Base-by-base conservation (phyloP, 2,888 invertebrate genomes). In the Calephelis perditalis region DNA sequence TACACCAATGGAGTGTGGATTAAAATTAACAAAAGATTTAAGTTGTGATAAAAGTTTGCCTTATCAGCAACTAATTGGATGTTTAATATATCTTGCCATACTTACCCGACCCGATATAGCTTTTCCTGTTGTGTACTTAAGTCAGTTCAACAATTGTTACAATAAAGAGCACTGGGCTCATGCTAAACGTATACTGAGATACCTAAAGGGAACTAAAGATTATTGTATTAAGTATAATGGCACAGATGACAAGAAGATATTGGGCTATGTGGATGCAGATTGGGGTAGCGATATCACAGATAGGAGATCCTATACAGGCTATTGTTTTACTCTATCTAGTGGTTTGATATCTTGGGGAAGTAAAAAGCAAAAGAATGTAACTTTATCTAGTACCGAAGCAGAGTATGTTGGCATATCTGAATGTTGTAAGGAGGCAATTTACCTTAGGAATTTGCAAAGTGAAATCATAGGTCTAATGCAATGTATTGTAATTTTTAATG, bases 71-170 rank as follows among this genome's bases (percentile, higher is more conserved):
- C 12, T 66, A 52, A 62, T 61, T 61, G 66, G 63, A 11, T 57
- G 59, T 58, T 54, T 68, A 36, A 65, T 66, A 57, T 65, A 64
- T 61, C 11, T 65, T 26, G 63, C 61, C 11, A 57, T 62, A 58
- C 45, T 58, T 43, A 63, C 62, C 8, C 15, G 65, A 11, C 63
- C 63, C 7, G 63, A 65, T 60, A 67, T 63, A 47, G 55, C 59
- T 9, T 62, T 56, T 59, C 15, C 62, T 36, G 65, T 63, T 9
- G 36, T 56, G 3, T 67, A 62, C 56, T 45, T 67, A 58, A 63
- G 64, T 63, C 64, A 67, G 40, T 67, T 63, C 36, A 63, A 67
- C 45, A 63, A 63, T 40, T 56, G 60, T 45, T 67, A 62, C 46
- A 58, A 11, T 46, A 61, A 45, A 35, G 60, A 60, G 40, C 64